Conservation (phyloP, 2,888 invertebrate genomes). For the Tenodera sinensis region DNA sequence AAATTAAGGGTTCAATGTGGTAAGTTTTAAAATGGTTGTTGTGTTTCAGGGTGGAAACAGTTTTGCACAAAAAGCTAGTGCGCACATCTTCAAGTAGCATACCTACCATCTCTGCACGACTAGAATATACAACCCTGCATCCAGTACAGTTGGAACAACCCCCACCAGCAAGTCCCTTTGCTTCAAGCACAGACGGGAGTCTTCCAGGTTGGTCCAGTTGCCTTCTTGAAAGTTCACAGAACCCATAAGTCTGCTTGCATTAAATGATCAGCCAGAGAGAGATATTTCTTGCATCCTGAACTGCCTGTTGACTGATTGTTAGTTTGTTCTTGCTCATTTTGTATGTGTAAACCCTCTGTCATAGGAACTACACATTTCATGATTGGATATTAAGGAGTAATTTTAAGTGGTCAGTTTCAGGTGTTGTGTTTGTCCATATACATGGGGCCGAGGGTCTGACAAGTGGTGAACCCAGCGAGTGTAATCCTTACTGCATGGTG, state of each 20-base stretch:
- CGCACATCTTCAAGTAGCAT: conserved; percentile 39
- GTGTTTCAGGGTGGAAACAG: conserved; percentile 44
- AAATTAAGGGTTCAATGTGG: too few species aligned
- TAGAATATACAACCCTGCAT: conserved; percentile 48
- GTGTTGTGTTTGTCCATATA: conserved; percentile 50
- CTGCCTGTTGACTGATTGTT: too few species aligned
- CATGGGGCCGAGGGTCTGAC: conserved; percentile 50
- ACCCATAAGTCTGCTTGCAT: too few species aligned
- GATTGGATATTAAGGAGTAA: too few species aligned
- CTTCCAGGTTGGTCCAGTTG: background rate
- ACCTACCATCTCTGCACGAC: conserved; percentile 42
- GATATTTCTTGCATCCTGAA: too few species aligned
- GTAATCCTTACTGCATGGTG: conserved; percentile 54
- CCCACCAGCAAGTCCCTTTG: conserved; percentile 33
- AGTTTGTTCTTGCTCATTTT: too few species aligned
- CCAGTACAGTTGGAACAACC: conserved; percentile 43
- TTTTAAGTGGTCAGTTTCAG: conserved; percentile 38
- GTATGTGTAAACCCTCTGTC: too few species aligned
- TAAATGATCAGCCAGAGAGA: too few species aligned
- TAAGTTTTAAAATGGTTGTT: too few species aligned
- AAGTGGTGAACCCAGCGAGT: conserved; percentile 44
- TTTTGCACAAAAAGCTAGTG: conserved; percentile 44
- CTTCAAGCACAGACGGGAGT: background rate
- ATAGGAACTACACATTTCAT: too few species aligned
- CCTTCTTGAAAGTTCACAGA: too few species aligned